These are phyloP conservation scores for Parapsyche elsis DNA, from an alignment of 1,140 invertebrate species.

Conservation along the genomic window DNA sequence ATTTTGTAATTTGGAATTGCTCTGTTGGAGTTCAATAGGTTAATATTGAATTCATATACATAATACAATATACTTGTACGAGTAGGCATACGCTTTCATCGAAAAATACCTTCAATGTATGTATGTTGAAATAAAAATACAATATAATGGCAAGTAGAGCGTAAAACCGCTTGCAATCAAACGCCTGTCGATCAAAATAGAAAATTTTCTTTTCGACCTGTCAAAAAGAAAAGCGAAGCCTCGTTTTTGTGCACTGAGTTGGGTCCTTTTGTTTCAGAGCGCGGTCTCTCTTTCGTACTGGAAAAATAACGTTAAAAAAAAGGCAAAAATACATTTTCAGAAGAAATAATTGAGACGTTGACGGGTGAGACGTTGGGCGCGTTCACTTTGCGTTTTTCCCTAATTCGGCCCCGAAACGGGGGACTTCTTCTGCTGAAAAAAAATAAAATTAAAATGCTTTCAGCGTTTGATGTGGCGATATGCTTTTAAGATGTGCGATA, in stretches of 20 bases:
- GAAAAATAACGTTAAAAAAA: background rate
- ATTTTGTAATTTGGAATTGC: no score
- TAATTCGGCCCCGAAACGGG: background rate
- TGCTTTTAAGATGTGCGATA: background rate
- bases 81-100: no score
- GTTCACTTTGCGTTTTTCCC: background rate
- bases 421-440: background rate
- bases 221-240: slow-evolving; percentile 30
- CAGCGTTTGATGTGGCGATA: background rate
- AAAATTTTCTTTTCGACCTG: slow-evolving; percentile 36
- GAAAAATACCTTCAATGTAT: no score
- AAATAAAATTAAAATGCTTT: background rate
- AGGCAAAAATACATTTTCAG: background rate
- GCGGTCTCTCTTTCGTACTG: background rate
- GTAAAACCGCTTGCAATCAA: slow-evolving; percentile 38
- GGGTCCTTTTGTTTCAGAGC: slow-evolving; percentile 33
- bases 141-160: slow-evolving; percentile 17
- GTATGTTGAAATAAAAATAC: no score
- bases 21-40: no score
- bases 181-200: slow-evolving; percentile 43
- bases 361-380: background rate
- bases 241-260: background rate
- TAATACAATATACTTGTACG: no score
- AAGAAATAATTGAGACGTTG: slow-evolving; percentile 31
- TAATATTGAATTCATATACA: no score